Evolutionary conservation across 1,140 invertebrate genomes (phyloP).

Genomic region (Brachionus manjavacas): DNA sequence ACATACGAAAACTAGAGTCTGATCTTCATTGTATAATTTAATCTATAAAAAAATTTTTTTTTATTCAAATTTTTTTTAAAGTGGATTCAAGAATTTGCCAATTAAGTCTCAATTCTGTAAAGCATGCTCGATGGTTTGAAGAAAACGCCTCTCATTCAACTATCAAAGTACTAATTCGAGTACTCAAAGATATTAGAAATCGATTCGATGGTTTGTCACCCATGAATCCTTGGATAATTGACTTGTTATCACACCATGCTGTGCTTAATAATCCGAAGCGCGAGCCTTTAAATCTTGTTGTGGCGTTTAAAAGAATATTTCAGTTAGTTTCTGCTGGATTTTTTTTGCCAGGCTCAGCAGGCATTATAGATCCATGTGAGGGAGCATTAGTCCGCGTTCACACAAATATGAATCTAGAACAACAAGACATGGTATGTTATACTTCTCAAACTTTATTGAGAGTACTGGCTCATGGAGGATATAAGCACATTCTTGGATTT

Average conservation of each 20-base stretch:
- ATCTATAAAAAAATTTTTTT: slow-evolving; percentile 28
- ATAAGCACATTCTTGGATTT: slow-evolving; percentile 76
- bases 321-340: slow-evolving; percentile 86
- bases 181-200: slow-evolving; percentile 79
- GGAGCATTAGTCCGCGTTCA: slow-evolving; percentile 80
- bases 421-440: slow-evolving; percentile 85
- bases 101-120: slow-evolving; percentile 82
- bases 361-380: slow-evolving; percentile 88
- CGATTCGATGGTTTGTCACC: slow-evolving; percentile 83
- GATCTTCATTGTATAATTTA: slow-evolving; percentile 69
- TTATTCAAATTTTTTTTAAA: slow-evolving; percentile 48
- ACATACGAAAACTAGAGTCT: slow-evolving; percentile 83
- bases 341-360: slow-evolving; percentile 87
- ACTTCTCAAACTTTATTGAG: slow-evolving; percentile 82
- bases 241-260: slow-evolving; percentile 84
- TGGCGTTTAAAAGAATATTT: slow-evolving; percentile 67
- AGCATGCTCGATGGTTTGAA: slow-evolving; percentile 93
- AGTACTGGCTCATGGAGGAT: slow-evolving; percentile 82
- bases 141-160: slow-evolving; percentile 90
- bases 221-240: slow-evolving; percentile 90
- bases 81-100: slow-evolving; percentile 78
- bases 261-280: slow-evolving; percentile 91
- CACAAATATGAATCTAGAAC: slow-evolving; percentile 81
- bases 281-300: slow-evolving; percentile 67
- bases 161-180: slow-evolving; percentile 86